Evolutionary conservation across 2,888 invertebrate genomes (phyloP), one percentile per base, ranked within the genome.

Genomic region (Liposcelis brunnea): DNA sequence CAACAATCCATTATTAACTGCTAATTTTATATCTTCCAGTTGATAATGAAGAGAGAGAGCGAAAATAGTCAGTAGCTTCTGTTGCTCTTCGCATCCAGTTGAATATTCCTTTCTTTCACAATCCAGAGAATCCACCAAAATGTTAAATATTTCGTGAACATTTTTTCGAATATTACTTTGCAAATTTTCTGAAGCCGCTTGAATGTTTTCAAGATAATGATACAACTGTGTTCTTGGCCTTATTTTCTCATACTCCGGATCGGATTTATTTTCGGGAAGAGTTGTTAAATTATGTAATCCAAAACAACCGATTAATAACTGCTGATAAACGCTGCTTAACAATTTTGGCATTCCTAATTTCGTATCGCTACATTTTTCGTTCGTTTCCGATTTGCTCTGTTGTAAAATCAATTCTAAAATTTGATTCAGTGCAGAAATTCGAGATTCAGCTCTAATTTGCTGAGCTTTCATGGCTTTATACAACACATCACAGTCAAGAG

Each of bases 131-230:
- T 58, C 57, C 2, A 71, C 65, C 31, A 74, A 57, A 31, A 67
- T 57, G 38, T 63, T 63, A 52, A 69, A 71, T 47, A 74, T 69
- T 43, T 63, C 60, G 54, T 75, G 74, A 1, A 72, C 69, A 11
- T 67, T 62, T 16, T 58, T 53, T 42, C 68, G 61, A 33, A 75
- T 70, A 50, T 68, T 62, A 44, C 65, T 61, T 56, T 74, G 71
- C 2, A 68, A 60, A 47, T 61, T 55, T 3, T 60, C 54, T 0
- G 68, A 66, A 2, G 72, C 65, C 7, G 70, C 63, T 51, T 67
- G 63, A 19, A 74, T 68, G 14, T 68, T 68, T 55, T 73, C 72
- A 54, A 72, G 61, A 54, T 74, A 74, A 54, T 74, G 72, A 52
- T 65, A 63, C 8, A 69, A 57, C 49, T 69, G 67, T 1, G 64